Conservation (phyloP, 2,113 vertebrate genomes). For the Halichoerus grypus region DNA sequence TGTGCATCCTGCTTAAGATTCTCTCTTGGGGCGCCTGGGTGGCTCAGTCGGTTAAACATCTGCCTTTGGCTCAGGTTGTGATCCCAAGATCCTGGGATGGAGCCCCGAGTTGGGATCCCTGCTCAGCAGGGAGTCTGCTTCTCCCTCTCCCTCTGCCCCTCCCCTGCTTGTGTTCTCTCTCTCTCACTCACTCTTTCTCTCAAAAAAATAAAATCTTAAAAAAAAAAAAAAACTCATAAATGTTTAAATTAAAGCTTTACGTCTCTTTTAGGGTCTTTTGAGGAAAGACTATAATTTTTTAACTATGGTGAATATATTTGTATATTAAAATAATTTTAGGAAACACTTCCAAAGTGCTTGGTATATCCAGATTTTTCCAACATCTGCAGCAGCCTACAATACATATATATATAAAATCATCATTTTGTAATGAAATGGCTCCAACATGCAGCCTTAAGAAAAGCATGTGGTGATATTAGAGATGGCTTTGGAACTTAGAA, state of each 20-base stretch:
- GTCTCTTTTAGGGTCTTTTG: neutral
- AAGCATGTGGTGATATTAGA: constrained; percentile 31
- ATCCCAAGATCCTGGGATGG: too few species aligned
- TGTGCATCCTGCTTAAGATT: too few species aligned
- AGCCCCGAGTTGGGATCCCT: too few species aligned
- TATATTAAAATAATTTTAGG: neutral
- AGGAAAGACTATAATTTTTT: constrained; percentile 12
- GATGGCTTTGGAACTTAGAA: constrained; percentile 68
- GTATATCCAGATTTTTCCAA: constrained; percentile 4
- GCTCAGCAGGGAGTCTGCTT: too few species aligned
- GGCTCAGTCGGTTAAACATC: too few species aligned
- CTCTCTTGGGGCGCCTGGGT: too few species aligned
- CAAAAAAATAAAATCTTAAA: too few species aligned
- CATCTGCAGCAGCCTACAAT: neutral
- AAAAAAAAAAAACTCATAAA: constrained; percentile 7
- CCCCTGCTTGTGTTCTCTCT: too few species aligned
- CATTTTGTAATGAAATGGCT: neutral
- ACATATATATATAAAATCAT: neutral
- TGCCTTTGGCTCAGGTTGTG: too few species aligned
- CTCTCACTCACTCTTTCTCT: too few species aligned
- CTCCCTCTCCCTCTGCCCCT: too few species aligned
- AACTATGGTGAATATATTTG: neutral
- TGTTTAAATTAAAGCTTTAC: constrained; percentile 19
- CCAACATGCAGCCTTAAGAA: constrained; percentile 54
- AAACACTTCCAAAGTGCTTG: neutral